Evolutionary conservation across 1,140 invertebrate species (phyloP).

Genomic region (Calycopis cecrops): DNA sequence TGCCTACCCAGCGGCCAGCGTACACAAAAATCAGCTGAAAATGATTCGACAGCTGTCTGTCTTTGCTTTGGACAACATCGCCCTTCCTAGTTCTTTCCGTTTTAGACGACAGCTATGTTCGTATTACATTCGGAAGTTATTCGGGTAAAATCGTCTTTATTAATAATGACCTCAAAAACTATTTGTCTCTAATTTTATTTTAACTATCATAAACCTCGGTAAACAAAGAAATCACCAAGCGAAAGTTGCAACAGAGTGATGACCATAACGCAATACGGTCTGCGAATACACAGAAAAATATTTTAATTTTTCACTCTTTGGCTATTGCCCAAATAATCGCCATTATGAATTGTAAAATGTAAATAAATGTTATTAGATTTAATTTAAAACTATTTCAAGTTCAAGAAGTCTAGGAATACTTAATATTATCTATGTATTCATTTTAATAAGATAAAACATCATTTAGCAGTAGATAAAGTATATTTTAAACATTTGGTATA

Average conservation of each 20-base stretch:
- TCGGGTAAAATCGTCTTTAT: conserved; percentile 50
- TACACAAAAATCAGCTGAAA: conserved; percentile 76
- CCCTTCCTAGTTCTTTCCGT: conserved; percentile 44
- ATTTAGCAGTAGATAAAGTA: too few species aligned
- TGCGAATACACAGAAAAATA: too few species aligned
- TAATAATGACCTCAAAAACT: conserved; percentile 57
- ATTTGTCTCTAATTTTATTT: conserved; percentile 14
- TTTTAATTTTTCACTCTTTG: too few species aligned
- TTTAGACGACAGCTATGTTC: conserved; percentile 48
- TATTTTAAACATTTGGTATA: too few species aligned
- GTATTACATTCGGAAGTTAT: conserved; percentile 50
- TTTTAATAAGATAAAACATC: too few species aligned
- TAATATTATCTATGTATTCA: too few species aligned
- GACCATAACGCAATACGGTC: too few species aligned
- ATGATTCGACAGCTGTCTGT: conserved; percentile 72
- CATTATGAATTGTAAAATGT: too few species aligned
- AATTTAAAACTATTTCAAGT: too few species aligned
- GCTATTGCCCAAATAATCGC: too few species aligned
- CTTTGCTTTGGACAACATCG: conserved; percentile 57
- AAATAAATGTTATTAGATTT: too few species aligned
- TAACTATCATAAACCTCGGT: not conserved
- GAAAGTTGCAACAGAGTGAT: conserved; percentile 1
- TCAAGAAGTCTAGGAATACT: too few species aligned
- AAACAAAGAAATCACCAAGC: not conserved
- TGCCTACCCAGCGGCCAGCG: conserved; percentile 49